Evolutionary conservation across 2,888 invertebrate species (phyloP).

Genomic region (Heliconius aoede): DNA sequence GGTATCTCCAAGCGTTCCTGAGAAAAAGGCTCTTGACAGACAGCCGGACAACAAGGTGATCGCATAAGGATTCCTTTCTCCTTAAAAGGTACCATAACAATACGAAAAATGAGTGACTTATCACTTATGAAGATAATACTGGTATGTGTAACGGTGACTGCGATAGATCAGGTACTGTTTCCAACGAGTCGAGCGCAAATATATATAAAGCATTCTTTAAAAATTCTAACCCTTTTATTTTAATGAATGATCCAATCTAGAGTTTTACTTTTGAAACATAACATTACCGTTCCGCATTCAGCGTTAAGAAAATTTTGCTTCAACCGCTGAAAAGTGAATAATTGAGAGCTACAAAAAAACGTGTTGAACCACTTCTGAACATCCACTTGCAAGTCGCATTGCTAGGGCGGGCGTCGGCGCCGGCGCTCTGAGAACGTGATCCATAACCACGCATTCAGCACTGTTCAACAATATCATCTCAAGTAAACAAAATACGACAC

Average conservation of each 20-base stretch:
- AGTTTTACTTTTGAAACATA: neutral
- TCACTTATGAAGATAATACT: too few relatives aligned
- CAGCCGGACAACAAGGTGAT: too few relatives aligned
- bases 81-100: too few relatives aligned
- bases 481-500: neutral
- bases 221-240: neutral
- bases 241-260: conserved; percentile 3
- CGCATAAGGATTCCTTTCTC: too few relatives aligned
- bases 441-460: too few relatives aligned
- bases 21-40: too few relatives aligned
- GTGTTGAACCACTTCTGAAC: neutral
- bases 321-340: neutral
- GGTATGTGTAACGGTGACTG: too few relatives aligned
- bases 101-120: too few relatives aligned
- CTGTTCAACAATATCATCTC: neutral
- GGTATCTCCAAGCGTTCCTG: too few relatives aligned
- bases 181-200: neutral
- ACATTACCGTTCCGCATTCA: neutral
- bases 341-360: neutral
- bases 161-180: neutral
- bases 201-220: neutral
- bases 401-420: too few relatives aligned
- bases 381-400: too few relatives aligned
- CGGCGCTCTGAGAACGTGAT: too few relatives aligned
- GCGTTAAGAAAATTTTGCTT: neutral